Evolutionary conservation across 2,113 vertebrate species (phyloP).

Genomic region (Panthera leo): DNA sequence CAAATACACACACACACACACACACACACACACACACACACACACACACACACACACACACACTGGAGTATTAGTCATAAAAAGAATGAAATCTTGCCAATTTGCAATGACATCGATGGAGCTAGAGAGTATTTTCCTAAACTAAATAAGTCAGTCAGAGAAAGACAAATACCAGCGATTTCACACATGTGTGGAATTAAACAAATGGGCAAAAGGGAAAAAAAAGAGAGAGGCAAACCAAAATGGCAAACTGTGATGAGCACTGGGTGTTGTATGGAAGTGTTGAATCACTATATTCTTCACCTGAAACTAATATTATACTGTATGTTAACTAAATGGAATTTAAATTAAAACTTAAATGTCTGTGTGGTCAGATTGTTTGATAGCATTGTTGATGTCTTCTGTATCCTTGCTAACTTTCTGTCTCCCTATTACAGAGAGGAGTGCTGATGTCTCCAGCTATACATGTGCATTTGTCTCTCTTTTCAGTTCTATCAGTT

Average conservation of each 20-base stretch:
- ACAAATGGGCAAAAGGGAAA: not conserved
- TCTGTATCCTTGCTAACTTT: not conserved
- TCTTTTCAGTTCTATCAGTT: not conserved
- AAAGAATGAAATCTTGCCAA: not conserved
- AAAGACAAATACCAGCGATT: not conserved
- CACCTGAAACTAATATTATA: not conserved
- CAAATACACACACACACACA: not conserved
- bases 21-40: not conserved
- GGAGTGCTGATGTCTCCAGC: not conserved
- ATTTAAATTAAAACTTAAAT: not conserved
- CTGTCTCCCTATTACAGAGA: not conserved
- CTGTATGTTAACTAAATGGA: not conserved
- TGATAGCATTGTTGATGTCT: not conserved
- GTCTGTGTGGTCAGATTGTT: not conserved
- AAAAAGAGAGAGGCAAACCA: not conserved
- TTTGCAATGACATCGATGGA: not conserved
- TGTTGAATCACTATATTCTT: not conserved
- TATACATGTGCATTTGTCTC: not conserved
- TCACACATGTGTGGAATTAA: not conserved
- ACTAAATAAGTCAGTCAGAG: not conserved
- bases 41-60: not conserved
- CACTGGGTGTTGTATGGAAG: not conserved
- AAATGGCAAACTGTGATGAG: not conserved
- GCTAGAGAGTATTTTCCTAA: not conserved
- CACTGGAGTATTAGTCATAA: not conserved